Evolutionary conservation across 1,140 invertebrate species (phyloP).

Genomic region (Thaumatotibia leucotreta): DNA sequence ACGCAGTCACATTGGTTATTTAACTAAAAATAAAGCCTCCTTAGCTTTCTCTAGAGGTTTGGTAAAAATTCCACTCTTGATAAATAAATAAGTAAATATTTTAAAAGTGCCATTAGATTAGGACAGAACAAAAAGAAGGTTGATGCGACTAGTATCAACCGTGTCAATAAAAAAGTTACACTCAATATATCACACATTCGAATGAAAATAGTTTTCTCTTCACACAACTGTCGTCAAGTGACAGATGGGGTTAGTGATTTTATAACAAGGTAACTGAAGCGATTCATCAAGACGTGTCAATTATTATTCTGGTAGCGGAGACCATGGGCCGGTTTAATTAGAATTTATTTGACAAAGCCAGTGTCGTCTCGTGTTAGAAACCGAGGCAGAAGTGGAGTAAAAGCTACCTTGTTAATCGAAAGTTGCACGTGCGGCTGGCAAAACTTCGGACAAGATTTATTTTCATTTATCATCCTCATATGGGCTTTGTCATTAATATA

Average conservation of each 20-base stretch:
- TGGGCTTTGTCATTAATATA: too few species aligned
- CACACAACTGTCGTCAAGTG: conserved; percentile 44
- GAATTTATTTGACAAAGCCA: conserved; percentile 59
- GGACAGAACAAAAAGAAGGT: neutral
- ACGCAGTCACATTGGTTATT: neutral
- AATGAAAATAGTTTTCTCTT: conserved; percentile 53
- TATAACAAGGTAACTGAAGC: conserved; percentile 62
- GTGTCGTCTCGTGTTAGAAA: neutral
- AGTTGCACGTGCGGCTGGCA: neutral
- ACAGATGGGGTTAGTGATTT: conserved; percentile 59
- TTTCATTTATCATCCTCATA: neutral
- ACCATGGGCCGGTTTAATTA: conserved; percentile 64
- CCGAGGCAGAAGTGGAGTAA: conserved; percentile 4
- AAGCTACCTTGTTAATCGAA: neutral
- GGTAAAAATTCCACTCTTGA: too few species aligned
- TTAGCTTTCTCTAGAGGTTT: too few species aligned
- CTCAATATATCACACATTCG: conserved; percentile 54
- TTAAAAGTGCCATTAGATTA: neutral
- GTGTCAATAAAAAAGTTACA: conserved; percentile 24
- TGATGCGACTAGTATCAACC: neutral
- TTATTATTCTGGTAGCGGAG: conserved; percentile 59
- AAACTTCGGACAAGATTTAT: neutral
- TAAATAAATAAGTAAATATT: neutral
- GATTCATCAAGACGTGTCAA: conserved; percentile 71
- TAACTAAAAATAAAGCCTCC: neutral